These are phyloP conservation scores for Oligia latruncula DNA, from an alignment of 2,888 invertebrate species.

Conservation along the genomic window DNA sequence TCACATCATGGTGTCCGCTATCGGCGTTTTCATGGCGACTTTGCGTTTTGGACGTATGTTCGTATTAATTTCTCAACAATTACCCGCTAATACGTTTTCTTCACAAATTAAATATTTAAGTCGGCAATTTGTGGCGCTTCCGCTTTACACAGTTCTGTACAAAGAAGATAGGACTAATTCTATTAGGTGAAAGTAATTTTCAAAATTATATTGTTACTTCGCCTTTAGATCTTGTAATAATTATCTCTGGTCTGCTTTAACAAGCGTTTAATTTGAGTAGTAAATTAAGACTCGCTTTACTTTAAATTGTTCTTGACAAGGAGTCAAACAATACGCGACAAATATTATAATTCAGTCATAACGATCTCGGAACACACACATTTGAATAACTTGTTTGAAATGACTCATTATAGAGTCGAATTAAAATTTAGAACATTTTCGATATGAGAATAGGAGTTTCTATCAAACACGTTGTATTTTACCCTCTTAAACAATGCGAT, in stretches of 20 bases:
- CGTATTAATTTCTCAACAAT: conserved; percentile 79
- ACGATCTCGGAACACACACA: conserved; percentile 55
- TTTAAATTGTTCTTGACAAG: conserved; percentile 77
- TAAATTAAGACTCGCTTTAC: conserved; percentile 81
- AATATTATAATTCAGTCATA: conserved; percentile 70
- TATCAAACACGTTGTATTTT: conserved; percentile 28
- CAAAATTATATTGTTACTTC: conserved; percentile 87
- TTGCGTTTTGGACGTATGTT: conserved; percentile 66
- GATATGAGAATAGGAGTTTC: background rate
- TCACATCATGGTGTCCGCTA: conserved; percentile 65
- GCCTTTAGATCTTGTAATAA: conserved; percentile 86
- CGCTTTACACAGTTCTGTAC: conserved; percentile 79
- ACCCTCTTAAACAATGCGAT: conserved; percentile 50
- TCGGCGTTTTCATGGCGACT: conserved; percentile 57
- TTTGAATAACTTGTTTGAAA: conserved; percentile 49
- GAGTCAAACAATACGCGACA: conserved; percentile 73
- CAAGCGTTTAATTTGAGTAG: conserved; percentile 84
- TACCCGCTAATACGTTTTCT: conserved; percentile 84
- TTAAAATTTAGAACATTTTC: conserved; percentile 27
- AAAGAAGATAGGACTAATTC: conserved; percentile 77
- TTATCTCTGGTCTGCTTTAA: conserved; percentile 86
- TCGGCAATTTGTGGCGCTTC: conserved; percentile 86
- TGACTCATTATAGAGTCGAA: conserved; percentile 23
- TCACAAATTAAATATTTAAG: conserved; percentile 86
- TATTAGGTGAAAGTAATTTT: conserved; percentile 86